Percentiles rank a stretch among this genome's conserved stretches.
phyloP scores from a whole-genome alignment of 1,140 invertebrate genomes.

The Drosophila insularis region DNA sequence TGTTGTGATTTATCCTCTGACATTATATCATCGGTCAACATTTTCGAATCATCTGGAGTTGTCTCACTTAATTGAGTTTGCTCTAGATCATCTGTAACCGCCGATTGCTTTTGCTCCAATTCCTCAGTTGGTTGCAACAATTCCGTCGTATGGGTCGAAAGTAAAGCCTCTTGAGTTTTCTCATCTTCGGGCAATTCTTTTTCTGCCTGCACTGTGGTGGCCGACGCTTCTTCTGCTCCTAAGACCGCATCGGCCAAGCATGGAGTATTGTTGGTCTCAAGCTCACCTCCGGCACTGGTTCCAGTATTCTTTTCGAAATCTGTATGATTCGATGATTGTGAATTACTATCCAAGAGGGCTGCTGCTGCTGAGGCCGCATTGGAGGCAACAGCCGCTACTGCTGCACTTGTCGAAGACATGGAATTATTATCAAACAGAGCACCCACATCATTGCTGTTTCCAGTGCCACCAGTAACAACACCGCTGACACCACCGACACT shows the following conservation, averaged over 20 bases:
- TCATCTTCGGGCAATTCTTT: conserved; percentile 57
- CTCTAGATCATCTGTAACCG: conserved; percentile 45
- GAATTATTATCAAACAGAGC: conserved; percentile 77
- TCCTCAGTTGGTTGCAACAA: conserved; percentile 33
- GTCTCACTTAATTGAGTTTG: conserved; percentile 51
- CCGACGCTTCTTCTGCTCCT: not conserved
- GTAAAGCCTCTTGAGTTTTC: conserved; percentile 51
- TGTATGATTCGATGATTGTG: conserved; percentile 69
- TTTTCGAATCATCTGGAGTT: conserved; percentile 49
- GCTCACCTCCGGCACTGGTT: conserved; percentile 35
- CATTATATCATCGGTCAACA: conserved; percentile 36
- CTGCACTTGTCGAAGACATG: conserved; percentile 76
- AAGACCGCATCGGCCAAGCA: not conserved
- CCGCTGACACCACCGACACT: no score
- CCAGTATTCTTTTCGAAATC: conserved; percentile 60
- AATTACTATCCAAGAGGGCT: conserved; percentile 74
- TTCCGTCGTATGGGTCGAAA: conserved; percentile 13
- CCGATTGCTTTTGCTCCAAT: conserved; percentile 26
- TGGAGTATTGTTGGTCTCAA: not conserved
- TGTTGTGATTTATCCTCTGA: conserved; percentile 48
- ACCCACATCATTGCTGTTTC: conserved; percentile 54
- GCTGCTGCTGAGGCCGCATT: conserved; percentile 69
- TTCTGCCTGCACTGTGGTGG: not conserved
- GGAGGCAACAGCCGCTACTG: conserved; percentile 57
- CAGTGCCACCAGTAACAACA: conserved; percentile 1